Evolutionary conservation across 2,888 invertebrate genomes (phyloP).

Genomic region (Drosophila buzzatii): DNA sequence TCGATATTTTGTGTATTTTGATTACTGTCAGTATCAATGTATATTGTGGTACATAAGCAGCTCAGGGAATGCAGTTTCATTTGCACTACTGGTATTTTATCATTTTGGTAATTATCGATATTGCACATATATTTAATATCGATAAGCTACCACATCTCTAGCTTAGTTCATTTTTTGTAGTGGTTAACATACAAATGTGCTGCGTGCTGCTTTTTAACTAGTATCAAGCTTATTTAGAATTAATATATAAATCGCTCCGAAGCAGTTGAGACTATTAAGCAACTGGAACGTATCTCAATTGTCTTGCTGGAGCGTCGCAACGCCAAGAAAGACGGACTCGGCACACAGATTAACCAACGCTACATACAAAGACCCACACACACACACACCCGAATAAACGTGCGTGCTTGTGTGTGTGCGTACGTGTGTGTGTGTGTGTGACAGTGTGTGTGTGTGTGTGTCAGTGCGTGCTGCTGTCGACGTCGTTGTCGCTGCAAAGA

Average conservation of each 20-base stretch:
- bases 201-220: slow-evolving; percentile 24
- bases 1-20: not conserved
- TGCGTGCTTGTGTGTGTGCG: slow-evolving; percentile 27
- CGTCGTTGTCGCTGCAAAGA: slow-evolving; percentile 44
- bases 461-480: slow-evolving; percentile 60
- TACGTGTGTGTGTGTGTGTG: slow-evolving; percentile 30
- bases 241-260: not conserved
- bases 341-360: slow-evolving; percentile 23
- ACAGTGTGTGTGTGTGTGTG: slow-evolving; percentile 1
- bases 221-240: slow-evolving; percentile 17
- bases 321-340: slow-evolving; percentile 23
- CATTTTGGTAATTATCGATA: slow-evolving; percentile 4
- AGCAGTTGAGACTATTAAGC: slow-evolving; percentile 2
- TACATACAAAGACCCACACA: slow-evolving; percentile 57
- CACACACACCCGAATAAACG: slow-evolving; percentile 30
- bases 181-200: slow-evolving; percentile 50
- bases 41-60: not conserved
- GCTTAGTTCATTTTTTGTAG: slow-evolving; percentile 63
- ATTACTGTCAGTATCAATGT: not conserved
- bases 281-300: not conserved
- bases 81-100: not conserved
- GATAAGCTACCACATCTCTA: slow-evolving; percentile 22
- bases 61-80: not conserved
- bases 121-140: not conserved
- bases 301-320: slow-evolving; percentile 9